Evolutionary conservation across 92 coral and sea anemone genomes (phyloP), one percentile per base, ranked within the genome.

Genomic region (Palythoa grandiflora): DNA sequence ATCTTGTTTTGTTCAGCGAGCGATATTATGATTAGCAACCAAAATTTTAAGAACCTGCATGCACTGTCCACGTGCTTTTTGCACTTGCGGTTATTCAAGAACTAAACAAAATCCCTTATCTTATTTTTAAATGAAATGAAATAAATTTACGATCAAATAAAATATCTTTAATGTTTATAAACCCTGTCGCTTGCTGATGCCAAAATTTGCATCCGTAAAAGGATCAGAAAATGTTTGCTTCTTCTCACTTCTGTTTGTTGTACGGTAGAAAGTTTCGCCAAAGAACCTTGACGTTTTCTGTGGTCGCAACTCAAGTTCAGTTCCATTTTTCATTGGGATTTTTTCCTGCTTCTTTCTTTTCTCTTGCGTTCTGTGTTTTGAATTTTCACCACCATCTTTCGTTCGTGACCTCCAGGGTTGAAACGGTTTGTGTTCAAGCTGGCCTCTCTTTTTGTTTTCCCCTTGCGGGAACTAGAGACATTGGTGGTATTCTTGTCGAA

Each of bases 381-480:
- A 14, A 94, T 70, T 80, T 96, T 96, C 50, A 92, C 93, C 17
- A 91, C 91, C 68, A 96, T 73, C 91, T 96, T 96, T 55, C 98
- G 72, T 76, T 96, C 98, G 60, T 96, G 97, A 74, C 98, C 98
- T 66, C 94, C 98, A 48, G 98, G 98, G 79, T 91, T 94, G 87
- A 93, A 93, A 3, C 98, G 94, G 87, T 96, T 96, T 44, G 98
- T 96, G 88, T 96, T 94, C 91, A 87, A 61, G 55, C 93, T 89
- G 1, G 98, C 94, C 28, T 96, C 98, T 10, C 92, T 91, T 78
- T 96, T 96, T 48, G 96, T 88, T 44, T 98, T 86, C 1, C 98
- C 98, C 77, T 96, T 96, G 11, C 98, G 89, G 0, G 96, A 85
- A 53, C 88, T 80, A 40, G 94, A 87, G 53, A 89, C 73, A 17